phyloP scores from a whole-genome alignment of 1,140 invertebrate genomes.

The Coelopa frigida region DNA sequence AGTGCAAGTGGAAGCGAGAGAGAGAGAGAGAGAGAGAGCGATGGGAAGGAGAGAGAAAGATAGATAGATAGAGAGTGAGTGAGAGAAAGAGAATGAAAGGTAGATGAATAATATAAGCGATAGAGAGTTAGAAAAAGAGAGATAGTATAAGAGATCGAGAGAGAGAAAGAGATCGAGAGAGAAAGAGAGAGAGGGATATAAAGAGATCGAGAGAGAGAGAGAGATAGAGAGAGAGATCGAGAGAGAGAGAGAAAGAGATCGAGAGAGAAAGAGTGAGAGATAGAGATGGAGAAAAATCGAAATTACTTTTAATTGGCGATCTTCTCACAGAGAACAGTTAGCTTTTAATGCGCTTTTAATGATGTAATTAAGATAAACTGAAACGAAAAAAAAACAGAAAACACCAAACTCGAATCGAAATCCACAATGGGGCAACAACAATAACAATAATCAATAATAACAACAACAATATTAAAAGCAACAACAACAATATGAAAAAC shows the following conservation, averaged over 20 bases:
- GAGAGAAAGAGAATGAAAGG: neutral
- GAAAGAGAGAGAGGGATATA: neutral
- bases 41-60: neutral
- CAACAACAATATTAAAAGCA: too few relatives aligned
- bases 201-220: neutral
- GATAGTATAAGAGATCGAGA: neutral
- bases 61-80: neutral
- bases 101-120: neutral
- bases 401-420: conserved; percentile 3
- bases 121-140: neutral
- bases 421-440: neutral
- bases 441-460: too few relatives aligned
- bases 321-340: too few relatives aligned
- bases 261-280: neutral
- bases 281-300: neutral
- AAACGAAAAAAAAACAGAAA: neutral
- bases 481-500: too few relatives aligned
- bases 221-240: neutral
- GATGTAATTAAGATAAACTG: conserved; percentile 5
- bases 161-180: neutral
- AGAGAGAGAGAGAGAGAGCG: neutral
- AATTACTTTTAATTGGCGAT: too few relatives aligned
- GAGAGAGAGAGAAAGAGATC: neutral
- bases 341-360: too few relatives aligned
- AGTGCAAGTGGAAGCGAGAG: neutral